Evolutionary conservation across 2,797 vertebrate genomes (phyloP), one percentile per base, ranked within the genome.

Genomic region (Coccyzus lansbergi): DNA sequence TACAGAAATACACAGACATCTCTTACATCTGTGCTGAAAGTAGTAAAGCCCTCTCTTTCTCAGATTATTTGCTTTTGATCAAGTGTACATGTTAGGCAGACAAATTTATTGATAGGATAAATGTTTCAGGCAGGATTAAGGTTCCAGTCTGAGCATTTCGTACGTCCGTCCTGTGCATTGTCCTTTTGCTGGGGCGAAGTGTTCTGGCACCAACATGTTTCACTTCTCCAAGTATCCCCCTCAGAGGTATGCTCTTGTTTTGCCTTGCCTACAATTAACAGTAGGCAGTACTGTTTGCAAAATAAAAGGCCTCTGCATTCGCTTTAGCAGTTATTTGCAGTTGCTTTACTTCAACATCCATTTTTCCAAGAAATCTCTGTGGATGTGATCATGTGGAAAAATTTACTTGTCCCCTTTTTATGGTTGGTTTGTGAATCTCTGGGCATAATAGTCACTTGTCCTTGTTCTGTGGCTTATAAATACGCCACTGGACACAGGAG

Each of bases 261-360:
- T 0, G 2, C 36, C 53, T 87, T 91, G 46, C 53, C 51, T 0
- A 0, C 53, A 89, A 88, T 83, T 93, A 87, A 88, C 46, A 24
- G 44, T 75, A 60, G 1, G 2, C 52, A 38, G 17, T 48, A 24
- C 49, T 55, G 20, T 74, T 87, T 87, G 79, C 82, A 92, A 90
- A 95, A 81, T 36, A 58, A 79, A 88, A 88, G 64, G 75, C 85
- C 83, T 84, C 68, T 31, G 42, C 80, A 78, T 78, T 96, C 68
- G 87, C 92, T 81, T 92, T 94, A 64, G 65, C 72, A 86, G 82
- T 93, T 95, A 80, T 74, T 94, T 94, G 75, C 42, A 74, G 75
- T 49, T 70, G 36, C 81, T 94, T 78, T 87, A 65, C 55, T 90
- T 93, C 68, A 59, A 95, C 93, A 76, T 55, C 42, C n/a, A 0